Base-by-base conservation (phyloP, 2,797 vertebrate genomes). In the Sebastes jordani region DNA sequence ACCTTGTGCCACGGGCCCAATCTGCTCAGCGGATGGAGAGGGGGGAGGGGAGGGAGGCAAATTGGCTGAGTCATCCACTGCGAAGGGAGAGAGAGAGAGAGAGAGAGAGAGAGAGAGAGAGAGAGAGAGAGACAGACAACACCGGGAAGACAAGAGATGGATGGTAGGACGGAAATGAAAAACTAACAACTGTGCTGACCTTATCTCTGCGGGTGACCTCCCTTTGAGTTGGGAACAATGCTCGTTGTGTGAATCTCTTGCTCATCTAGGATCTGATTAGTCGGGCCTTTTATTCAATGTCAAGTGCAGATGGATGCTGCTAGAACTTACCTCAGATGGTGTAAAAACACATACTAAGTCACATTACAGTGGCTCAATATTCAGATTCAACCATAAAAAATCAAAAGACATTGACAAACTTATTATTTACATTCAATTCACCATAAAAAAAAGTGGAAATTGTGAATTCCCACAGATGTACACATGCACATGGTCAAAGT, bases 21-120 rank as follows among this genome's bases (percentile, higher is more conserved):
- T 96, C 95, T 97, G 96, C 94, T 97, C 97, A 14, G 97, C 97
- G 92, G 97, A 97, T 90, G 97, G 97, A 32, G 97, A 99, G 1
- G 97, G 97, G 92, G 97, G 97, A 76, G 97, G 97, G 90, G 97
- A 98, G 94, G 97, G 97, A 95, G 97, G 97, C 95, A 99, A 95
- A 93, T 98, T 97, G 95, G 96, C 95, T 87, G 97, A 97, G 85
- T 98, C 97, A 87, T 95, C 94, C 93, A 93, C 94, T 95, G 94
- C 23, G 83, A 88, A 91, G 87, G 86, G 76, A 90, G 74, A 38
- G 73, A 34, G 34, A 36, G 4, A 36, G 11, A 89, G 38, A 88
- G 29, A 86, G 61, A 83, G 11, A 89, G 56, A 77, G 29, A 30
- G 20, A 76, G 23, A 87, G 55, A 89, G 59, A 85, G 27, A 84